These are phyloP conservation scores for Myotis daubentonii DNA, from an alignment of 2,797 vertebrate genomes.

Conservation along the genomic window DNA sequence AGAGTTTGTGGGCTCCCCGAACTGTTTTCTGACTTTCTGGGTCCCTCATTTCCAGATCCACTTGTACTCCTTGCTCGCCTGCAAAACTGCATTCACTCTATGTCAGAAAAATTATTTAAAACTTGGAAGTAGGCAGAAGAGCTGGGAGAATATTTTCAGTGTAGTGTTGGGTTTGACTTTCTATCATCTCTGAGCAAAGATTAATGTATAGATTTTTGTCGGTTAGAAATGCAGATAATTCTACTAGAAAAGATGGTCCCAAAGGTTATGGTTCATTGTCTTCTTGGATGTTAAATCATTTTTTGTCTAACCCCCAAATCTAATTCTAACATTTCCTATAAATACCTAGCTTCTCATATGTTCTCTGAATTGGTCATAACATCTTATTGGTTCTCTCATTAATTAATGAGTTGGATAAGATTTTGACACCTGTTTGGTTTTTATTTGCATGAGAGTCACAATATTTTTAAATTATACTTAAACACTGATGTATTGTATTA, in stretches of 20 bases:
- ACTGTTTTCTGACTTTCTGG: neutral
- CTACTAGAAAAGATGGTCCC: neutral
- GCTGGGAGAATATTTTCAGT: neutral
- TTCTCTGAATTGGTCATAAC: neutral
- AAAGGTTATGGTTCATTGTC: slow-evolving; percentile 23
- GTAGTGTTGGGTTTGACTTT: neutral
- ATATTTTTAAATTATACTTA: slow-evolving; percentile 12
- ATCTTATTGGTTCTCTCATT: neutral
- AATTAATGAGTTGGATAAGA: slow-evolving; percentile 30
- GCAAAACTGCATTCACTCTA: neutral
- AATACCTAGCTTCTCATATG: slow-evolving; percentile 2
- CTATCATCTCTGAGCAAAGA: neutral
- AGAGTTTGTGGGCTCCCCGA: neutral
- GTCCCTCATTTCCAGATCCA: neutral
- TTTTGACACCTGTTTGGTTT: slow-evolving; percentile 31
- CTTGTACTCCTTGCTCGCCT: neutral
- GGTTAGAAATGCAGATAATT: neutral
- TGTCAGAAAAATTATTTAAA: slow-evolving; percentile 26
- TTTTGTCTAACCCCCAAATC: neutral
- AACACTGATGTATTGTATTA: neutral
- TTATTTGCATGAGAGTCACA: neutral
- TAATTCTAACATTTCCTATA: slow-evolving; percentile 29
- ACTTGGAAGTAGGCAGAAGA: neutral
- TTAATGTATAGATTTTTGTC: neutral
- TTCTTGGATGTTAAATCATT: neutral